Evolutionary conservation across 2,888 invertebrate genomes (phyloP), one percentile per base, ranked within the genome.

Genomic region (Patella caerulea): DNA sequence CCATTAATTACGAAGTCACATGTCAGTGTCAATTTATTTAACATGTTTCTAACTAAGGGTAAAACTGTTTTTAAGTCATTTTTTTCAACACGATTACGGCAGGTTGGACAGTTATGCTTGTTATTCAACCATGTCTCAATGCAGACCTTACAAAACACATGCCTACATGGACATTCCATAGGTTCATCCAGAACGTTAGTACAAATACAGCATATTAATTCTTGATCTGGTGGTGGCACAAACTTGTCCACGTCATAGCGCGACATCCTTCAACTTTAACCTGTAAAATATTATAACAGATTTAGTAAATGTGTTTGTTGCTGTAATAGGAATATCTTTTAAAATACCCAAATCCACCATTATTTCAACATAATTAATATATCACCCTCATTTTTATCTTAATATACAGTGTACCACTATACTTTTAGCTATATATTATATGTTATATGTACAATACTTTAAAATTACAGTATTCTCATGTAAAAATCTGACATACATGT

Each of bases 121-220:
- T 83, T 84, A 7, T 78, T 75, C 2, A 89, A 83, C 87, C 89
- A 88, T 5, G 84, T 84, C 69, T 84, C 83, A 52, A 89, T 89
- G 78, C 90, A 90, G 17, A 80, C 74, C 73, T 84, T 85, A 81
- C 91, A 91, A 84, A 89, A 90, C 7, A 91, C 89, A 83, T 91
- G 91, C 2, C 88, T 86, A 82, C 91, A 91, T 5, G 86, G 88
- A 72, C 88, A 87, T 79, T 89, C 90, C 45, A 86, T 81, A 3
- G 91, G 88, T 29, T 83, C 80, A 76, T 87, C 85, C 53, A 90
- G 82, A 12, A 90, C 88, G 84, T 87, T 85, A 82, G 87, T 88
- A 80, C 90, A 90, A 65, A 90, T 89, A 80, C 88, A 87, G 80
- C 90, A 90, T 1, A 90, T 78, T 34, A 90, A 81, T 70, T 90